These are phyloP conservation scores for Ischnura elegans DNA, from an alignment of 2,888 invertebrate species.

Conservation along the genomic window DNA sequence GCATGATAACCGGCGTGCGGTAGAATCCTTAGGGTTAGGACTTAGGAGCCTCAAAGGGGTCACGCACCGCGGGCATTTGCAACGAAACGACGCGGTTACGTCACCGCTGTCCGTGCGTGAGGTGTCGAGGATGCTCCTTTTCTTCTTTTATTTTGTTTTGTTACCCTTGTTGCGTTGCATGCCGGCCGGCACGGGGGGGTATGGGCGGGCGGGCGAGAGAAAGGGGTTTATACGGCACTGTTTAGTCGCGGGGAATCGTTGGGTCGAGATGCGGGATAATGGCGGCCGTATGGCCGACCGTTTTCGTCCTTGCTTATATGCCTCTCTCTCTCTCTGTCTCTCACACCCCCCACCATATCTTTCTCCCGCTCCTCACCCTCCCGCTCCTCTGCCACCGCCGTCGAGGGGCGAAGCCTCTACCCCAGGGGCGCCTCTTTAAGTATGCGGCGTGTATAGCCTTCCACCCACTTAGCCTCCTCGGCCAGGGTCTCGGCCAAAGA, in stretches of 20 bases:
- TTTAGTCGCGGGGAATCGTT: neutral
- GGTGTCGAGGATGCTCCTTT: neutral
- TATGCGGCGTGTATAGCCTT: conserved; percentile 53
- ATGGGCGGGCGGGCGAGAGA: no score
- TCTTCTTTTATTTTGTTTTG: neutral
- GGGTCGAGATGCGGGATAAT: conserved; percentile 35
- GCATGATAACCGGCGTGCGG: no score
- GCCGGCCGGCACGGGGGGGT: neutral
- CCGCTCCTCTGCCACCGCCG: neutral
- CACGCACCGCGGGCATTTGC: neutral
- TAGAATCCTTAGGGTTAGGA: no score
- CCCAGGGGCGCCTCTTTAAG: conserved; percentile 66
- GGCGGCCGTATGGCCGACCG: conserved; percentile 47
- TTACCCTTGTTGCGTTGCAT: neutral
- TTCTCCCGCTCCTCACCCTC: neutral
- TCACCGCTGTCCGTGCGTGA: neutral
- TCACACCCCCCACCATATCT: neutral
- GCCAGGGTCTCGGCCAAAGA: conserved; percentile 65
- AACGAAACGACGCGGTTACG: neutral
- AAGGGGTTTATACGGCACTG: neutral
- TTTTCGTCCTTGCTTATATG: conserved; percentile 48
- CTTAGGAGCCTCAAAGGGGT: no score
- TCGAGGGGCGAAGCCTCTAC: conserved; percentile 42
- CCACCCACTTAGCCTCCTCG: conserved; percentile 63
- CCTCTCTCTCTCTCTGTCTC: neutral